Percentiles rank a stretch among this genome's conserved stretches.
These are phyloP conservation scores for Synergus umbraculus DNA, from an alignment of 2,888 invertebrate genomes.

Conservation along the genomic window DNA sequence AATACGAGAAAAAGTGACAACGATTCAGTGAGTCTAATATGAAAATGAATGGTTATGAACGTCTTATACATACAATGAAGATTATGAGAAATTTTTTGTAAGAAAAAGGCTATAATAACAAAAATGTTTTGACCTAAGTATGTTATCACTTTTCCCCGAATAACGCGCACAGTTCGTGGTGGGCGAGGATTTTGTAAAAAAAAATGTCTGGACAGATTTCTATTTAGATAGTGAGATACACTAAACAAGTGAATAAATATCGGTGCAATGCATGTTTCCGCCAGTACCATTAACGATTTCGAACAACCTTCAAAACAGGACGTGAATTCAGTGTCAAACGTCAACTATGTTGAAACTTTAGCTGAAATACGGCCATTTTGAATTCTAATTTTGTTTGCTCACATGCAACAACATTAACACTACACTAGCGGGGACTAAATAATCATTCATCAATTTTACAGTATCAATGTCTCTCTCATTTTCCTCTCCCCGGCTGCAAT, in stretches of 20 bases:
- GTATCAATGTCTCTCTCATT: conserved; percentile 17
- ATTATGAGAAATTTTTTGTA: not conserved
- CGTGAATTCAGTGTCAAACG: not conserved
- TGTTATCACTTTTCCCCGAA: conserved; percentile 14
- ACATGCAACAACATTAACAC: conserved; percentile 30
- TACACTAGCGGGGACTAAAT: conserved; percentile 6
- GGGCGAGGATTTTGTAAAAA: conserved; percentile 29
- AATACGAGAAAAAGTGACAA: conserved; percentile 16
- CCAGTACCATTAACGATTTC: conserved; percentile 11
- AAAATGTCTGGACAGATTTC: conserved; percentile 7
- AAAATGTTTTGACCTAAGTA: conserved; percentile 45
- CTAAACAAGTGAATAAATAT: conserved; percentile 21
- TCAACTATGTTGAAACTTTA: not conserved
- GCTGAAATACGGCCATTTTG: conserved; percentile 7
- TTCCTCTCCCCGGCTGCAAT: not conserved
- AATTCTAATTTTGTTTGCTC: conserved; percentile 30
- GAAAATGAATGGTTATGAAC: conserved; percentile 25
- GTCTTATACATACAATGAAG: conserved; percentile 14
- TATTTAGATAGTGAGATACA: conserved; percentile 1
- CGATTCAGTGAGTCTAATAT: not conserved
- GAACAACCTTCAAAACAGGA: conserved; percentile 1
- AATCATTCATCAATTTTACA: conserved; percentile 32
- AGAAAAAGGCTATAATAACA: not conserved
- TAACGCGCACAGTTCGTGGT: not conserved
- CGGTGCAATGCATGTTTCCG: conserved; percentile 2